phyloP scores from a whole-genome alignment of 2,113 vertebrate genomes.

The Trichomycterus rosablanca region DNA sequence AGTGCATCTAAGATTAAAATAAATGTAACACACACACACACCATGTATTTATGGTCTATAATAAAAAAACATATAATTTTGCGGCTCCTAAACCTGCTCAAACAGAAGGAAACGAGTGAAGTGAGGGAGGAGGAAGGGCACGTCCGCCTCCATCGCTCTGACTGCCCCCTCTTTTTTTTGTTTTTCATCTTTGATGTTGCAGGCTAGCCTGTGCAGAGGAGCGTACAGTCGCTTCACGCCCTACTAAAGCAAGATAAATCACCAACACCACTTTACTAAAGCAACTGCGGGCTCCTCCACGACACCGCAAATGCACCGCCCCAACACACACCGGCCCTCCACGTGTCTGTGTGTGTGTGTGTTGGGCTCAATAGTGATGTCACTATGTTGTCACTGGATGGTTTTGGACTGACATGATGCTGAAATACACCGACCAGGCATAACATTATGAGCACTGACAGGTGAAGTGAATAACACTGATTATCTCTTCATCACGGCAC shows the following conservation, averaged over 20 bases:
- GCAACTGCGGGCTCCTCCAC: conserved; percentile 54
- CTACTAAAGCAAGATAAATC: conserved; percentile 79
- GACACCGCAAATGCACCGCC: conserved; percentile 10
- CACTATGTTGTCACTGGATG: background rate
- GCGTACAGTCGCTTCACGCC: conserved; percentile 87
- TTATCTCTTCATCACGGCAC: too few species aligned
- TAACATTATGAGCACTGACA: too few species aligned
- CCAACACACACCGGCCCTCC: conserved; percentile 36
- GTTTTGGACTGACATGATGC: background rate
- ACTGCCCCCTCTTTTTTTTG: conserved; percentile 72
- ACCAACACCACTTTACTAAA: conserved; percentile 34
- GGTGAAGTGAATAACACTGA: too few species aligned
- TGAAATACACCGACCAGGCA: too few species aligned
- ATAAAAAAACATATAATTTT: too few species aligned
- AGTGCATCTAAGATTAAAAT: too few species aligned
- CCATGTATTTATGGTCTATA: too few species aligned
- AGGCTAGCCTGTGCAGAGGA: conserved; percentile 90
- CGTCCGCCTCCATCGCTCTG: conserved; percentile 68
- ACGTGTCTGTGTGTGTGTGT: conserved; percentile 2
- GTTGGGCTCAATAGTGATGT: conserved; percentile 18
- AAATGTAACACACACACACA: too few species aligned
- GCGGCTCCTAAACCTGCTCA: too few species aligned
- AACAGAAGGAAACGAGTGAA: background rate
- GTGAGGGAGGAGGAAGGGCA: conserved; percentile 49
- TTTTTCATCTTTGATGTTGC: conserved; percentile 88